These are phyloP conservation scores for Hyppa rectilinea DNA, from an alignment of 2,888 invertebrate genomes.

Conservation along the genomic window DNA sequence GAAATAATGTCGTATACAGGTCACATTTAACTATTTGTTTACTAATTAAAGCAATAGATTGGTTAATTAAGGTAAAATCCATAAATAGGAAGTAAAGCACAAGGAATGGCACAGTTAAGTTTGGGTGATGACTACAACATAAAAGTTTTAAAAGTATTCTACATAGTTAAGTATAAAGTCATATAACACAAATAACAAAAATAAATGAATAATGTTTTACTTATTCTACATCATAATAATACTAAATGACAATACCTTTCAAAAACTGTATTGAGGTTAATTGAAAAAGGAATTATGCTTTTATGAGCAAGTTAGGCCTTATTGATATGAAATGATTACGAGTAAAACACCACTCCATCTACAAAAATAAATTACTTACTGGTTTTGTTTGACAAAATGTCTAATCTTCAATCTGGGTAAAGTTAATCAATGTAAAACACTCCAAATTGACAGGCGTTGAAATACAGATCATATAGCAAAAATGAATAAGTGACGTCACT, in stretches of 20 bases:
- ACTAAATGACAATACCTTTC: conserved; percentile 46
- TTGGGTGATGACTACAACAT: conserved; percentile 49
- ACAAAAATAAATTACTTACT: conserved; percentile 25
- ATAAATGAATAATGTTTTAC: conserved; percentile 49
- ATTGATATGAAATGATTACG: conserved; percentile 71
- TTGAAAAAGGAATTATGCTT: conserved; percentile 66
- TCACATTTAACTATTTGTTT: conserved; percentile 24
- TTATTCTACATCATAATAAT: conserved; percentile 45
- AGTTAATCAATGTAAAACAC: conserved; percentile 1
- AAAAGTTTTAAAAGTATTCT: conserved; percentile 27
- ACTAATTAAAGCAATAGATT: conserved; percentile 42
- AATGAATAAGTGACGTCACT: conserved; percentile 26
- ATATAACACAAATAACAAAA: conserved; percentile 55
- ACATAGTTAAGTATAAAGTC: conserved; percentile 41
- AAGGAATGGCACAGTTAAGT: conserved; percentile 66
- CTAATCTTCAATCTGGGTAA: conserved; percentile 12
- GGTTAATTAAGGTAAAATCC: conserved; percentile 26
- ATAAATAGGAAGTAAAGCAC: conserved; percentile 62
- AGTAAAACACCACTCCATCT: conserved; percentile 47
- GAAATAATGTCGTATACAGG: conserved; percentile 40
- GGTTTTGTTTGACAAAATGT: conserved; percentile 17
- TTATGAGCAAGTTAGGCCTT: conserved; percentile 76
- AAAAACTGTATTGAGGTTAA: conserved; percentile 58
- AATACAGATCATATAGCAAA: conserved; percentile 47
- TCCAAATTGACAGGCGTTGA: conserved; percentile 33